Evolutionary conservation across 2,113 vertebrate species (phyloP), one percentile per base, ranked within the genome.

Genomic region (Pterocles burchelli): DNA sequence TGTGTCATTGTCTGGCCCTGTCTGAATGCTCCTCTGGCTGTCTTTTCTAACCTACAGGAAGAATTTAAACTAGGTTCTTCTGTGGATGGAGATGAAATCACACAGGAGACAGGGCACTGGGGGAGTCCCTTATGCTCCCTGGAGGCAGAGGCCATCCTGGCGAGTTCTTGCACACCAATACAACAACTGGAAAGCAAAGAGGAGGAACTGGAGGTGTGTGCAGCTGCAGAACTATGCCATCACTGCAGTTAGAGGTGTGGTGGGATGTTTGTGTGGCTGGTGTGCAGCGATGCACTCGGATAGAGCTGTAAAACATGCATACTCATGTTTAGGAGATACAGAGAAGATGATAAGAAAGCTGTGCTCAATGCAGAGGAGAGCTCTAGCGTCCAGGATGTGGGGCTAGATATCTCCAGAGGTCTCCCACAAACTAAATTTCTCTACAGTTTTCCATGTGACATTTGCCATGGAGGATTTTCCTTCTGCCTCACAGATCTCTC

Each of bases 151-250:
- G 36, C 36, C 18, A 11, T n/a, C 28, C 46, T 73, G 46, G 9
- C 18, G 17, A 77, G 19, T 7, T 43, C 41, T 55, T 71, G 55
- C 28, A 52, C 31, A 9, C 17, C 21, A 4, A 18, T 8, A 36
- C 26, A 74, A 29, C 1, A 0, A 3, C 24, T 48, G 46, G 38
- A 41, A 90, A 68, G 51, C 4, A 68, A 48, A 33, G 0, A 20
- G 41, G 68, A 81, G 71, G 70, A 78, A 13, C 17, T 7, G 51
- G 43, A 92, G 80, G 36, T 49, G 49, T 41, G 24, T 48, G 62
- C 46, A 36, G 59, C 55, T 85, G 61, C 3, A 0, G 31, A 67
- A 18, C 46, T 67, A 0, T 1, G 1, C 43, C 29, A 4, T 31
- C 43, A 6, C 28, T 63, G 57, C 7, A 7, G 1, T 10, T 26